Evolutionary conservation across 2,113 vertebrate genomes (phyloP).

Genomic region (Cairina moschata): DNA sequence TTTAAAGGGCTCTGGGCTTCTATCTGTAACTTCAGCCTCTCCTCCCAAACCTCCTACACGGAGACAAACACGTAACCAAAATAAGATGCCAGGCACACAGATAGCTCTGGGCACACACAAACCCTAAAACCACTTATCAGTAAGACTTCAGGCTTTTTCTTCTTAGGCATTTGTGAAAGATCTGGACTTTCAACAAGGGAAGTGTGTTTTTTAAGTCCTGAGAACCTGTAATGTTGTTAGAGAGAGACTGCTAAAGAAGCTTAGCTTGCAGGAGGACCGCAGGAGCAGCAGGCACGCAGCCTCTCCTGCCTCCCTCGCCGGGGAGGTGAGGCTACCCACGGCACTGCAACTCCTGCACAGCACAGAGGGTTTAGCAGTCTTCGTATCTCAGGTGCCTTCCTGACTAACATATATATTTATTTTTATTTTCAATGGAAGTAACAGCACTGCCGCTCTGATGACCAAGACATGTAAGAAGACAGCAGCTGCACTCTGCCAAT

Average conservation of each 20-base stretch:
- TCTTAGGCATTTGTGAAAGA: not conserved
- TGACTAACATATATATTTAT: not conserved
- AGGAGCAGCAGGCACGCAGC: not conserved
- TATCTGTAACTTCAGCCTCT: not conserved
- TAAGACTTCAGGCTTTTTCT: not conserved
- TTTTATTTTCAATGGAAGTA: not conserved
- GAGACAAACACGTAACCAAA: not conserved
- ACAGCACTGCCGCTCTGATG: not conserved
- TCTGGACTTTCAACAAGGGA: not conserved
- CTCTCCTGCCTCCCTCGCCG: not conserved
- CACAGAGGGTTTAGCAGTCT: not conserved
- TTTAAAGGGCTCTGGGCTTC: not conserved
- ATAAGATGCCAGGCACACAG: accelerated
- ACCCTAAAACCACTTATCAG: not conserved
- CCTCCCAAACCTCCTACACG: not conserved
- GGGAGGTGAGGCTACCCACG: not conserved
- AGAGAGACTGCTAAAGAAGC: not conserved
- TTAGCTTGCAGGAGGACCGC: not conserved
- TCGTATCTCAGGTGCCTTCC: not conserved
- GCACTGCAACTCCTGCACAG: not conserved
- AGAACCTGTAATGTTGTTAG: not conserved
- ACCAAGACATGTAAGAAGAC: accelerated
- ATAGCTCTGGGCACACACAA: not conserved
- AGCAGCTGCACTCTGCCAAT: accelerated
- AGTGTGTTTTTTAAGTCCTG: not conserved